Conservation (phyloP, 2,113 vertebrate genomes). For the Chaetodon trifascialis region DNA sequence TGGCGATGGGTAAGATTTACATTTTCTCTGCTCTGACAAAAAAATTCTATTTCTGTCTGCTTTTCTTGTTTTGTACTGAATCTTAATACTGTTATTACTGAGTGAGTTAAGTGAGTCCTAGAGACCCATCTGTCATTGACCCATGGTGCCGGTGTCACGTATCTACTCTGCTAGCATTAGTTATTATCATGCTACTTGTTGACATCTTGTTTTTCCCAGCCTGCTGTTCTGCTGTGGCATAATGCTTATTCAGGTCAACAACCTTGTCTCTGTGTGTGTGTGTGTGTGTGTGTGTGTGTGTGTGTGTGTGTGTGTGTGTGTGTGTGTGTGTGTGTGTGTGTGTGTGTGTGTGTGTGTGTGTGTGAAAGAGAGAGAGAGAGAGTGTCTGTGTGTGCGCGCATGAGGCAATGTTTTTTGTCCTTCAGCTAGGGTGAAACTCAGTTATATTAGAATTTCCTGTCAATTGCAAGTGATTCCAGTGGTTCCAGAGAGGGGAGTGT, state of each 20-base stretch:
- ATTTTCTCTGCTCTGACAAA: slow-evolving; percentile 5
- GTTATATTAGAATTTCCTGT: slow-evolving; percentile 34
- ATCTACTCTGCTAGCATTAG: slow-evolving; percentile 42
- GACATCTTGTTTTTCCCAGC: slow-evolving; percentile 38
- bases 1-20: not conserved
- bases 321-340: slow-evolving; percentile 8
- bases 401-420: slow-evolving; percentile 23
- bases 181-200: slow-evolving; percentile 49
- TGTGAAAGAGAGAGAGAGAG: not conserved
- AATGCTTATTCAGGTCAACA: slow-evolving; percentile 39
- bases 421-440: slow-evolving; percentile 25
- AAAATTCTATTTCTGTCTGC: not conserved
- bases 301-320: not conserved
- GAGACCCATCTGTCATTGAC: slow-evolving; percentile 23
- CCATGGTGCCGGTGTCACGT: not conserved
- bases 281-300: slow-evolving; percentile 7
- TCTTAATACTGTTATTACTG: slow-evolving; percentile 6
- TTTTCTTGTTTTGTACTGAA: slow-evolving; percentile 4
- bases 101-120: slow-evolving; percentile 22
- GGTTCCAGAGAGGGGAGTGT: slow-evolving; percentile 1
- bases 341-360: slow-evolving; percentile 22
- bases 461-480: slow-evolving; percentile 14
- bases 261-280: slow-evolving; percentile 19
- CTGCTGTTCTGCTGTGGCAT: slow-evolving; percentile 30
- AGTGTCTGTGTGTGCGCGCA: not conserved